Percentiles rank a stretch among this genome's conserved stretches.
phyloP scores from a whole-genome alignment of 2,797 vertebrate genomes.

The Ispidina picta region DNA sequence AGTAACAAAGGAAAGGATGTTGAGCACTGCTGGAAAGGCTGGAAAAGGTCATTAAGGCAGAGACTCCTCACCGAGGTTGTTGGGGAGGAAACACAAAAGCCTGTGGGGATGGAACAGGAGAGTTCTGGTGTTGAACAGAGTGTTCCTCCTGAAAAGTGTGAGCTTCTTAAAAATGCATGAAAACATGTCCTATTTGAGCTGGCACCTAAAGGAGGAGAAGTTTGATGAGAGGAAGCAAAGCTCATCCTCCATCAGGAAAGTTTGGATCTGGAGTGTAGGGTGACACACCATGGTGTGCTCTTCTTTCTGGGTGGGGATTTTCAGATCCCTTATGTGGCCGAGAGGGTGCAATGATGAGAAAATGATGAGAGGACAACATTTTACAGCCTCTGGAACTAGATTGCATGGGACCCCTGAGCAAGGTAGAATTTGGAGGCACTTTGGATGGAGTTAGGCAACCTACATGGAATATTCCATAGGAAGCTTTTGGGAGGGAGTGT shows the following conservation, averaged over 20 bases:
- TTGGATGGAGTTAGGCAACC: constrained; percentile 22
- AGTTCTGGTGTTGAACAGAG: background rate
- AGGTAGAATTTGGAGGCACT: constrained; percentile 19
- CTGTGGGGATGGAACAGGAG: background rate
- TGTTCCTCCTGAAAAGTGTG: background rate
- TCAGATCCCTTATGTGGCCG: background rate
- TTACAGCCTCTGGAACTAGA: background rate
- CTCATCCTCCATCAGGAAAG: background rate
- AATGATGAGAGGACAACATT: background rate
- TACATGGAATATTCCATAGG: constrained; percentile 38
- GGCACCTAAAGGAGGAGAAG: background rate
- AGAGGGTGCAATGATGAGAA: background rate
- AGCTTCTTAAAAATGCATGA: background rate
- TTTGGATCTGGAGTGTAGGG: background rate
- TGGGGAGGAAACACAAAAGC: background rate
- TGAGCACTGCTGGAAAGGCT: background rate
- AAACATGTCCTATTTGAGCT: background rate
- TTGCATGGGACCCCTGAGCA: background rate
- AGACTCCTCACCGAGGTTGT: background rate
- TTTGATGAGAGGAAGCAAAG: background rate
- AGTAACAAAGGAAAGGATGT: background rate
- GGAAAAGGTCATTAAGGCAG: background rate
- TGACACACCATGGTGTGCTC: rapidly evolving
- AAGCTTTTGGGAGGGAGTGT: background rate
- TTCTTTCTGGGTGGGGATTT: background rate